Percentiles rank a stretch among this genome's conserved stretches.
Evolutionary conservation across 2,113 vertebrate genomes (phyloP).

Genomic region (Xenopus borealis): DNA sequence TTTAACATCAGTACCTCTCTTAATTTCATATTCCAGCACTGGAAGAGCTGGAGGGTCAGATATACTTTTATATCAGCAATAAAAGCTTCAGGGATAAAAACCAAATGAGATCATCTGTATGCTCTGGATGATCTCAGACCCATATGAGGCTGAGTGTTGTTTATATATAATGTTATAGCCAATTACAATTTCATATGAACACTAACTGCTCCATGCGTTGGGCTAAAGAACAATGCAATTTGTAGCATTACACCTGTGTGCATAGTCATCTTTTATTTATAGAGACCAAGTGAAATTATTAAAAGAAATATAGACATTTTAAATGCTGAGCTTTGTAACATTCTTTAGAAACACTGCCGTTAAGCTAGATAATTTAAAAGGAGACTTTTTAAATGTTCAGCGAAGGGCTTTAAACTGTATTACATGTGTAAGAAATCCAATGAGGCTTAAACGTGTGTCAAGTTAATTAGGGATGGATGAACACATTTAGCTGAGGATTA

Average conservation of each 20-base stretch:
- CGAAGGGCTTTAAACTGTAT: constrained; percentile 30
- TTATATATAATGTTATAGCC: constrained; percentile 14
- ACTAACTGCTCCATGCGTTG: not conserved
- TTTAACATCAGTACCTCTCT: not conserved
- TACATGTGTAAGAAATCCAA: constrained; percentile 40
- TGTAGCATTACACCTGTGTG: not conserved
- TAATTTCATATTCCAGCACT: constrained; percentile 17
- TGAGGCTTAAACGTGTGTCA: constrained; percentile 44
- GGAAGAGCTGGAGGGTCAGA: constrained; percentile 3
- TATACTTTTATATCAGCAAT: constrained; percentile 17
- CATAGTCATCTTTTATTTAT: not conserved
- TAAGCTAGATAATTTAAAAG: constrained; percentile 16
- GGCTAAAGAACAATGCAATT: not conserved
- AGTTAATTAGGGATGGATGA: constrained; percentile 44
- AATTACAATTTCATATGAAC: constrained; percentile 20
- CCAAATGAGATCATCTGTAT: constrained; percentile 19
- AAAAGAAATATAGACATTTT: not conserved
- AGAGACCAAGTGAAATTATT: not conserved
- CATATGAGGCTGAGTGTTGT: constrained; percentile 8
- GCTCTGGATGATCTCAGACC: not conserved
- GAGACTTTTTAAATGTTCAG: constrained; percentile 33
- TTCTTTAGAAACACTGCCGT: not conserved
- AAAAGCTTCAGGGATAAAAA: constrained; percentile 13
- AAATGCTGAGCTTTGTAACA: not conserved
- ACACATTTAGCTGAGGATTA: constrained; percentile 40